Evolutionary conservation across 2,888 invertebrate species (phyloP), one percentile per base, ranked within the genome.

Genomic region (Diarsia mendica): DNA sequence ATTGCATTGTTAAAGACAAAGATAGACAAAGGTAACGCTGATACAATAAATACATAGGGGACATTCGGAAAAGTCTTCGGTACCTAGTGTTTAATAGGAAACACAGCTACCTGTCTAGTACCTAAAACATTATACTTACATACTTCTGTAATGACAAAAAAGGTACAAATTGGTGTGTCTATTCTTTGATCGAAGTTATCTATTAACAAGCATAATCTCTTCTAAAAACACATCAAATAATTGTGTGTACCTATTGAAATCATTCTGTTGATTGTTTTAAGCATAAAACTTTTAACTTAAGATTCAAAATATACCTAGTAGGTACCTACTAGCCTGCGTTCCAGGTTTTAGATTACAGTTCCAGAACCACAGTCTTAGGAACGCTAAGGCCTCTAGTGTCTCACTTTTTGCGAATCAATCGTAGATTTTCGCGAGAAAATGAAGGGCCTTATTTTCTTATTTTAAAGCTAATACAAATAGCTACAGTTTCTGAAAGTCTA

Each of bases 171-270:
- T 44, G 13, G 63, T 63, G 20, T 61, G 33, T 63, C 44, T 44
- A 15, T 63, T 15, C 28, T 77, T 66, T 77, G 77, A 67, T 77
- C 55, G 39, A n/a, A 48, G 23, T 10, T 44, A 23, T 18, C 28
- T 60, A 15, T 33, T 48, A 20, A 44, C 3, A 11, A 63, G 64
- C 33, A 48, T 49, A 44, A 64, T 55, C 20, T 75, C 18, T 46
- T 51, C 11, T 75, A 46, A 46, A 51, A 75, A 75, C n/a, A 61
- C n/a, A 61, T 33, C 8, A 33, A 46, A 46, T 46, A 10, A 20
- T 48, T 46, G n/a, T 55, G n/a, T 23, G 9, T 51, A 65, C 18
- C 3, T 48, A 23, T 33, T 18, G 9, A 55, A 55, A 39, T 28
- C 13, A 75, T n/a, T 2, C 10, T 44, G 18, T 20, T 48, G 28